Evolutionary conservation across 1,140 invertebrate genomes (phyloP).

Genomic region (Saxidomus purpurata): DNA sequence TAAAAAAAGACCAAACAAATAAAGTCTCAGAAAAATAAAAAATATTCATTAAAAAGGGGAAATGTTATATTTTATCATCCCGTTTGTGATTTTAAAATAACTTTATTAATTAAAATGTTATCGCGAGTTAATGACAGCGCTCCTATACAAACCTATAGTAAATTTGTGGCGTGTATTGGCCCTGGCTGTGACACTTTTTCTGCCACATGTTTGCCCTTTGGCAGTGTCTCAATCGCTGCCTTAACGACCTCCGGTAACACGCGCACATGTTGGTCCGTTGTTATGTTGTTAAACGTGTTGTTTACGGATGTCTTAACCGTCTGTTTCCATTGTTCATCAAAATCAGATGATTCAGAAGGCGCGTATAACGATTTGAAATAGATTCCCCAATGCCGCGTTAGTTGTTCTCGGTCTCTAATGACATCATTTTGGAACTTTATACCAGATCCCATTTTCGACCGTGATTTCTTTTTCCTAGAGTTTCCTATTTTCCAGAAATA

Average conservation of each 20-base stretch:
- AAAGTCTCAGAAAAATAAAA: too few species aligned
- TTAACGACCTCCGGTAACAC: background rate
- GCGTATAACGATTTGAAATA: background rate
- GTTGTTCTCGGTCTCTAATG: background rate
- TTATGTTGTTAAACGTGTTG: background rate
- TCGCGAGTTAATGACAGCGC: too few species aligned
- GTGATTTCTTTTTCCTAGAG: background rate
- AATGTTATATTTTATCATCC: too few species aligned
- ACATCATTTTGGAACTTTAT: background rate
- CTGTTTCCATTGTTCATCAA: background rate
- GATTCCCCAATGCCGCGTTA: background rate
- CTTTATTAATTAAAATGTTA: too few species aligned
- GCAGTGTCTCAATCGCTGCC: background rate
- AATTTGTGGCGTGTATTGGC: too few species aligned
- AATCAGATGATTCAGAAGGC: background rate
- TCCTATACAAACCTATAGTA: too few species aligned
- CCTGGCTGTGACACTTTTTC: background rate
- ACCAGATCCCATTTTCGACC: background rate
- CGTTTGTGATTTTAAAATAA: too few species aligned
- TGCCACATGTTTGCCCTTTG: constrained; percentile 14
- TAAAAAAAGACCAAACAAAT: too few species aligned
- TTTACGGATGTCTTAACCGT: background rate
- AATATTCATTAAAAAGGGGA: too few species aligned
- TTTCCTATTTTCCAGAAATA: background rate
- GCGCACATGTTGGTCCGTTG: background rate